These are phyloP conservation scores for Eurois occulta DNA, from an alignment of 2,888 invertebrate genomes.

Conservation along the genomic window DNA sequence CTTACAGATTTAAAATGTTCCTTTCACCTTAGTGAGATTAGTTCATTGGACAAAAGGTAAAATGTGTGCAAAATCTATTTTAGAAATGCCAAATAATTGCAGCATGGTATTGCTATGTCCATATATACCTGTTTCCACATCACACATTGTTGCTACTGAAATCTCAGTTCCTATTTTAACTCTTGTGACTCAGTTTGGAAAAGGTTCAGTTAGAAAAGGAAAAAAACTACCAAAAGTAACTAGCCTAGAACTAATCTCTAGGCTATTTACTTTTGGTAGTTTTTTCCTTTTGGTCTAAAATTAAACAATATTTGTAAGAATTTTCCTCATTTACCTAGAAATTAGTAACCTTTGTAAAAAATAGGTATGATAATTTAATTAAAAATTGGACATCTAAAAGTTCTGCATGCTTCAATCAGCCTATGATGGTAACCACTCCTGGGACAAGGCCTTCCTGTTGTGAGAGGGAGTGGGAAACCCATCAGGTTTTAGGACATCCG, in stretches of 20 bases:
- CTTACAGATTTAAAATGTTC: background rate
- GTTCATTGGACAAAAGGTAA: background rate
- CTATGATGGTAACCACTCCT: background rate
- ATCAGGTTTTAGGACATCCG: background rate
- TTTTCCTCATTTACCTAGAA: constrained; percentile 7
- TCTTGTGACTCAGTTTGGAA: background rate
- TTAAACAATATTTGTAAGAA: background rate
- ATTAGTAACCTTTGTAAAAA: background rate
- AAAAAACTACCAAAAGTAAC: background rate
- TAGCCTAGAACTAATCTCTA: too few species aligned
- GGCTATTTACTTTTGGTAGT: too few species aligned
- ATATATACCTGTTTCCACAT: background rate
- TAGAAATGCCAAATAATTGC: background rate
- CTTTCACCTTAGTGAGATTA: background rate
- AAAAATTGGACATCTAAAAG: background rate
- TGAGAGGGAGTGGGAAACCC: background rate
- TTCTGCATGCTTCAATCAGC: background rate
- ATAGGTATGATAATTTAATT: background rate
- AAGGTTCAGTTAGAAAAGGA: too few species aligned
- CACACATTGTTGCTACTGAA: background rate
- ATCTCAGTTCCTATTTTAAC: background rate
- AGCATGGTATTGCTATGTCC: background rate
- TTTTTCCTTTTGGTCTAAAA: too few species aligned
- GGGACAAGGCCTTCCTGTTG: background rate
- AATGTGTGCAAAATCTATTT: background rate